Evolutionary conservation across 2,113 vertebrate species (phyloP).

Genomic region (Boleophthalmus pectinirostris): DNA sequence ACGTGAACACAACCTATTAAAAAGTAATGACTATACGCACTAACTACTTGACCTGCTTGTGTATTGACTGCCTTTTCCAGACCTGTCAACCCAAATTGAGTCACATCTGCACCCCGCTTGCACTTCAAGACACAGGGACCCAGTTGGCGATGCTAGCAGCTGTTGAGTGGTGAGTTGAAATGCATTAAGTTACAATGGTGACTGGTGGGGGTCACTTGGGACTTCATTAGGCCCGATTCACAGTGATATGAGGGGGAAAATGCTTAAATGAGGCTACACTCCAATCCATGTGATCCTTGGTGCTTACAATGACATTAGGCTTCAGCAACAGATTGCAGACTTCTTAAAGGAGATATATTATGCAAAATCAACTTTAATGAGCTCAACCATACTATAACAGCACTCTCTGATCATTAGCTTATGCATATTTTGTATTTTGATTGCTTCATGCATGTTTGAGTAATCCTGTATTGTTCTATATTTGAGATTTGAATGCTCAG

Average conservation of each 20-base stretch:
- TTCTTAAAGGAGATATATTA: background rate
- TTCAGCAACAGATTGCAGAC: background rate
- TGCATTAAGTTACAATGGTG: constrained; percentile 23
- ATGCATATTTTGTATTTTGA: too few relatives aligned
- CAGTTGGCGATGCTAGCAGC: constrained; percentile 40
- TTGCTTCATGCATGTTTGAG: too few relatives aligned
- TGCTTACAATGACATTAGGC: background rate
- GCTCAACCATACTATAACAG: too few relatives aligned
- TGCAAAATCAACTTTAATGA: too few relatives aligned
- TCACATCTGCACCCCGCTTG: constrained; percentile 73
- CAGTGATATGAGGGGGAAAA: constrained; percentile 56
- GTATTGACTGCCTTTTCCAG: constrained; percentile 20
- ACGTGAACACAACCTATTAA: too few relatives aligned
- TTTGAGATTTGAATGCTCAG: too few relatives aligned
- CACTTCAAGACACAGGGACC: constrained; percentile 59
- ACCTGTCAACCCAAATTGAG: constrained; percentile 71
- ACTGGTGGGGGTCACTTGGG: constrained; percentile 71
- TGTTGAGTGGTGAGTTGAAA: constrained; percentile 43
- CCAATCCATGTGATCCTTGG: background rate
- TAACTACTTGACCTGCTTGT: constrained; percentile 18
- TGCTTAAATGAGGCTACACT: constrained; percentile 29
- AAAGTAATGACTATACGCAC: background rate
- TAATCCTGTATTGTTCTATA: too few relatives aligned
- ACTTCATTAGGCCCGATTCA: constrained; percentile 73
- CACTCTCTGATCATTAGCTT: too few relatives aligned